Evolutionary conservation across 2,113 vertebrate genomes (phyloP), one percentile per base, ranked within the genome.

Genomic region (Lasiurus borealis): DNA sequence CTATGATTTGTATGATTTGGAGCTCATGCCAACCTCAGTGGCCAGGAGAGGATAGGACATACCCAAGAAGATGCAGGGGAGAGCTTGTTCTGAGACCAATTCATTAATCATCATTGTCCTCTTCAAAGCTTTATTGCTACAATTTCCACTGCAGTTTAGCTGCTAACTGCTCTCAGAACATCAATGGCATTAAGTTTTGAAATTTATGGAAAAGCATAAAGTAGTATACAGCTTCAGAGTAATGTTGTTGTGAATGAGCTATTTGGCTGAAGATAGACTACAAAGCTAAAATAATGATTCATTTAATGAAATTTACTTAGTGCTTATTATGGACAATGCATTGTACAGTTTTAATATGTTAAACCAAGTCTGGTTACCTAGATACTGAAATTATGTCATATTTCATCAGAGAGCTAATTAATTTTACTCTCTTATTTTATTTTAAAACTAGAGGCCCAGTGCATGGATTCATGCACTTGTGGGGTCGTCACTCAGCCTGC

Each of bases 111-210:
- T 86, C 44, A 36, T 34, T 77, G 14, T 66, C 31, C 15, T 93
- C 48, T 83, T 6, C 52, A 72, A 34, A 27, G 16, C 27, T 48
- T n/a, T 15, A 12, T 86, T 90, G 36, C 31, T n/a, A 6, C 12
- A 90, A 31, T 93, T 72, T 8, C 57, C 7, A 15, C 44, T 88
- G 93, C 16, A 64, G 5, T 68, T 66, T 57, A 92, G 48, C 66
- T 84, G 15, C 34, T 54, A 40, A n/a, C 23, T 80, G 11, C 90
- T 83, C 54, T 84, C 29, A 84, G 34, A 62, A 64, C 10, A 77
- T 34, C 54, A 91, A 2, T 86, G 46, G 48, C 40, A 89, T 82
- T 93, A 85, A 88, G 14, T 44, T 97, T 93, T 93, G 21, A 93
- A 95, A 50, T 72, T 29, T 91, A 81, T 88, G 85, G 57, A 82